A percentile compares a stretch with the other conserved stretches of the same genome.
Conservation (phyloP, 2,797 vertebrate genomes). For the Sylvilagus floridanus region DNA sequence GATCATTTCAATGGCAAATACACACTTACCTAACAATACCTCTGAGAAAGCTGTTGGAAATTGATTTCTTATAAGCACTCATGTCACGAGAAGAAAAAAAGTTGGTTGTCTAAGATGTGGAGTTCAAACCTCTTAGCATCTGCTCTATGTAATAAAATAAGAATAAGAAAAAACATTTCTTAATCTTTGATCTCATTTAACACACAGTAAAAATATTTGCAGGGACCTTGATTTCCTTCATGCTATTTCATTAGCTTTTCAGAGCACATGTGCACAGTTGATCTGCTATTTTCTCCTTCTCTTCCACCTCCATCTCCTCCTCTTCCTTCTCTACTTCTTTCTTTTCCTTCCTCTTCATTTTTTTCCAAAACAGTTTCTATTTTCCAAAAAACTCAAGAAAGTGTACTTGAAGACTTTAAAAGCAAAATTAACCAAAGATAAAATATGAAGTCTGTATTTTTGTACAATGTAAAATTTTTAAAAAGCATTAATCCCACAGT, state of each 20-base stretch:
- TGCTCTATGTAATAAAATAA: conserved; percentile 12
- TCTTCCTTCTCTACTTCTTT: neutral
- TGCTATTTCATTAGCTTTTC: neutral
- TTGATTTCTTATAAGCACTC: conserved; percentile 53
- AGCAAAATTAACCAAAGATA: neutral
- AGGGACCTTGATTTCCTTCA: neutral
- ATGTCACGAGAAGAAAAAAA: neutral
- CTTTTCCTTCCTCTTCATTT: neutral
- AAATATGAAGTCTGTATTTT: neutral
- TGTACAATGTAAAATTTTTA: neutral
- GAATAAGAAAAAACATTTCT: neutral
- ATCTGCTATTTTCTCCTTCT: neutral
- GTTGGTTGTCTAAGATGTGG: neutral
- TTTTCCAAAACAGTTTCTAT: neutral
- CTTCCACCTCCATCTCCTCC: accelerated
- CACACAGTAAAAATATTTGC: neutral
- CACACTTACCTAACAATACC: conserved; percentile 41
- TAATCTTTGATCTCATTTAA: neutral
- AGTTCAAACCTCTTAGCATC: conserved; percentile 12
- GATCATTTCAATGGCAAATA: conserved; percentile 74
- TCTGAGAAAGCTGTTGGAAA: conserved; percentile 41
- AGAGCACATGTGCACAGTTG: accelerated
- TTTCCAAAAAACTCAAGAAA: neutral
- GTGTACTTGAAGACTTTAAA: neutral
- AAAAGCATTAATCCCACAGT: too few species aligned